Evolutionary conservation across 2,888 invertebrate species (phyloP).

Genomic region (Andrena dorsata): DNA sequence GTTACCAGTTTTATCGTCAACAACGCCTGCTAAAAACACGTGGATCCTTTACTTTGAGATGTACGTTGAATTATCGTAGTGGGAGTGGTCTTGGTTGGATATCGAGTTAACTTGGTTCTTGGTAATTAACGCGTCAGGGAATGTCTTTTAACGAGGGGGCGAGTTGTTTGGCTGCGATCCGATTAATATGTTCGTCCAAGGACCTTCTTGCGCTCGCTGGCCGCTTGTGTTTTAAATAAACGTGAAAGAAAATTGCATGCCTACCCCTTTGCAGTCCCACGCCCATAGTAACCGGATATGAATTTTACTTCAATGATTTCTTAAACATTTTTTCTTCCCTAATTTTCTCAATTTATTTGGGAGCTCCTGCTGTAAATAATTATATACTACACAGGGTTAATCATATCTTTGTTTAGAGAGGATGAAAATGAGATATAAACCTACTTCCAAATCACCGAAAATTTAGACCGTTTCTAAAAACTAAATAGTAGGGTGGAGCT

Average conservation of each 20-base stretch:
- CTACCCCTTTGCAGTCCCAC: too few species aligned
- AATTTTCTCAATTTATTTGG: too few species aligned
- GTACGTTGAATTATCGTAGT: background rate
- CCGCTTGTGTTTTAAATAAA: background rate
- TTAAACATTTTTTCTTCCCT: too few species aligned
- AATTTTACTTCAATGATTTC: too few species aligned
- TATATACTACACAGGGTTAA: too few species aligned
- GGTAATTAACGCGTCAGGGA: conserved; percentile 1
- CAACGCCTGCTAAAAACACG: background rate
- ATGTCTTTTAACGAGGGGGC: background rate
- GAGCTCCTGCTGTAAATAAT: too few species aligned
- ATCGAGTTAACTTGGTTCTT: background rate
- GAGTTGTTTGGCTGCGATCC: background rate
- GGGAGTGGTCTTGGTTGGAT: background rate
- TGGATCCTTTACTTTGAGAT: background rate
- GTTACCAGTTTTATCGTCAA: background rate
- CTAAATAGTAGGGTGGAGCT: too few species aligned
- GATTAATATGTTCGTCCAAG: background rate
- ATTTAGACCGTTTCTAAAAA: too few species aligned
- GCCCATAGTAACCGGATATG: too few species aligned
- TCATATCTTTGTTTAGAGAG: too few species aligned
- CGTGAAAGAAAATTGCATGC: background rate
- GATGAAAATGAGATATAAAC: too few species aligned
- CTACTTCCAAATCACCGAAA: too few species aligned
- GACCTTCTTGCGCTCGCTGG: background rate